These are phyloP conservation scores for Lagria hirta DNA, from an alignment of 2,888 invertebrate genomes.

Conservation along the genomic window DNA sequence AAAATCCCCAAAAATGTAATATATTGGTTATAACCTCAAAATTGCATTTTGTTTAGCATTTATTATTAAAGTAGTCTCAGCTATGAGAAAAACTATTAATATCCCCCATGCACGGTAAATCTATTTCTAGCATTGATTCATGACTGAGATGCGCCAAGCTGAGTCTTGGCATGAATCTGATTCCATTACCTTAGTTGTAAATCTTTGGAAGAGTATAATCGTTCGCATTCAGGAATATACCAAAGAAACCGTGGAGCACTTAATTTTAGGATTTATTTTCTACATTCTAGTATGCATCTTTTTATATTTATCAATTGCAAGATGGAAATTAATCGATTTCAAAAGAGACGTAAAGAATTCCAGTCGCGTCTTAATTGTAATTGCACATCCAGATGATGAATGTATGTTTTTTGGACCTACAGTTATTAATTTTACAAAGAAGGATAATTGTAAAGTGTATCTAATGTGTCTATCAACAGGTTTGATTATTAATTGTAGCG, in stretches of 20 bases:
- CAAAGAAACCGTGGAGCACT: slow-evolving; percentile 59
- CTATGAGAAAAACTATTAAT: slow-evolving; percentile 23
- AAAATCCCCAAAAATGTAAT: slow-evolving; percentile 2
- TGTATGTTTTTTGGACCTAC: slow-evolving; percentile 98
- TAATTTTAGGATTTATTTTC: slow-evolving; percentile 57
- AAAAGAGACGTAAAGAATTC: slow-evolving; percentile 58
- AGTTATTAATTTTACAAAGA: slow-evolving; percentile 67
- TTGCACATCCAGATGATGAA: slow-evolving; percentile 98
- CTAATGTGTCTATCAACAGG: slow-evolving; percentile 85
- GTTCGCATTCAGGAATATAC: slow-evolving; percentile 47
- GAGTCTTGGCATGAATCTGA: slow-evolving; percentile 40
- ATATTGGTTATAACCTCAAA: slow-evolving; percentile 18
- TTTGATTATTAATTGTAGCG: slow-evolving; percentile 45
- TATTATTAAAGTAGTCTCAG: too few species aligned
- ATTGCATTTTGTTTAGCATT: slow-evolving; percentile 2
- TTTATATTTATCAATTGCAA: slow-evolving; percentile 48
- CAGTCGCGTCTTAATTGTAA: slow-evolving; percentile 74
- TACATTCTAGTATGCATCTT: slow-evolving; percentile 59
- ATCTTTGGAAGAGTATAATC: slow-evolving; percentile 7
- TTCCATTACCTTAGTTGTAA: slow-evolving; percentile 9
- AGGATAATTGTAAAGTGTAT: slow-evolving; percentile 69
- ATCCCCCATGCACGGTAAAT: slow-evolving; percentile 38
- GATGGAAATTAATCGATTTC: slow-evolving; percentile 56
- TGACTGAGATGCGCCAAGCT: slow-evolving; percentile 47
- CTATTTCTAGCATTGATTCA: slow-evolving; percentile 42